Base-by-base conservation (phyloP, 2,113 vertebrate species). In the Ginglymostoma cirratum region DNA sequence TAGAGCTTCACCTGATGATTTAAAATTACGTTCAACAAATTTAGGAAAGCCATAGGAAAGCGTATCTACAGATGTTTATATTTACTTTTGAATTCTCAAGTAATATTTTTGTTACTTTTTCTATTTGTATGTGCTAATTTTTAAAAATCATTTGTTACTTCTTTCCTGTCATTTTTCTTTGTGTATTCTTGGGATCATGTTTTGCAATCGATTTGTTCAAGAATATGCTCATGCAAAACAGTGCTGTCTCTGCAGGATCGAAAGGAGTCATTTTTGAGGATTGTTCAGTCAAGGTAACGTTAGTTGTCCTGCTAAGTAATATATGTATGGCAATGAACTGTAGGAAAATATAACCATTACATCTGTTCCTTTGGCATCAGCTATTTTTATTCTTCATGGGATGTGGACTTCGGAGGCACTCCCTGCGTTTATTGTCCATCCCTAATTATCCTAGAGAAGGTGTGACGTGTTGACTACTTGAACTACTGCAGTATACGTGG, bases 61-160 rank as follows among this genome's bases (percentile, higher is more conserved):
- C 6, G 24, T 94, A 48, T 69, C 24, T 42, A 27, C 23, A 94
- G 38, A 15, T 94, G 70, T 70, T 69, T 94, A 94, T 70, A 94
- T 92, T 92, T 66, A 92, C 34, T 92, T 92, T 92, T n/a, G 15
- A 38, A 65, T 92, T 92, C 19, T 92, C 55, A 92, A 92, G 34
- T 92, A 34, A 92, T 65, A 89, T 66, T 65, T 87, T 87, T 87
- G 24, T 24, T 55, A 55, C 14, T 87, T 52, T 27, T 92, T 92
- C 89, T 19, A 92, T 65, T 92, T 92, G 38, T 92, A 92, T 19
- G 15, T 66, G 55, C 89, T 92, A n/a, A 92, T 92, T 23, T 92
- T 66, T 65, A 19, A 21, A 30, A 90, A 30, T 90, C n/a, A 38
- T 66, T 19, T 34, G 34, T 34, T n/a, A n/a, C 48, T 52, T 27